Evolutionary conservation across 2,113 vertebrate genomes (phyloP).

Genomic region (Drymodes brunneopygia): DNA sequence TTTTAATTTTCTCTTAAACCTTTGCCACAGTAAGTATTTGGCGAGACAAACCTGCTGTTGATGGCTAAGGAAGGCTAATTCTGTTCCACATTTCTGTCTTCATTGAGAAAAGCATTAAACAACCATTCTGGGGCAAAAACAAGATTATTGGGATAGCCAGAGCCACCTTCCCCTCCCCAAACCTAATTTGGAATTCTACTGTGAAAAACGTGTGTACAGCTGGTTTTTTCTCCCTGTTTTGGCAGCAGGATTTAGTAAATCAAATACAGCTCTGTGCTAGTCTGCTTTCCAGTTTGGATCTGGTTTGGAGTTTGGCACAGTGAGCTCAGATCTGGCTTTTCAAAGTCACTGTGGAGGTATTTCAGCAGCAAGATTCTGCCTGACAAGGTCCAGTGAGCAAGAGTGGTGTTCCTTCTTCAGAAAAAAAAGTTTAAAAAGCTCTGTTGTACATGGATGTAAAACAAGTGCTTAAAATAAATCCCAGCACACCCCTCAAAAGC

Average conservation of each 20-base stretch:
- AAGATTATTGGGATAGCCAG: neutral
- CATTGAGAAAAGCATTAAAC: neutral
- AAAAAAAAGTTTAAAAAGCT: neutral
- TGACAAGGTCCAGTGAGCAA: neutral
- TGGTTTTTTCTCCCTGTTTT: neutral
- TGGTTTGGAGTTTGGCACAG: neutral
- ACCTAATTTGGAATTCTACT: neutral
- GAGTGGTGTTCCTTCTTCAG: neutral
- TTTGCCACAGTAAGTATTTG: neutral
- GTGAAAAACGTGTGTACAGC: rapidly evolving
- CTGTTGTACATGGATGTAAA: neutral
- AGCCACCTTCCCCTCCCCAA: neutral
- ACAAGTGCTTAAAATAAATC: neutral
- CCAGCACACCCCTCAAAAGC: neutral
- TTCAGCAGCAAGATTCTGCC: neutral
- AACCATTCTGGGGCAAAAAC: neutral
- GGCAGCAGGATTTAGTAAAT: neutral
- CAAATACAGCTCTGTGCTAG: neutral
- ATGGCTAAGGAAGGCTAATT: neutral
- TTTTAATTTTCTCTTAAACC: neutral
- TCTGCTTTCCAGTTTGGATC: neutral
- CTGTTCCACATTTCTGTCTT: neutral
- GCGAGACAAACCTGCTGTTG: neutral
- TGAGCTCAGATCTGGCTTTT: neutral
- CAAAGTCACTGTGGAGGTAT: neutral